A percentile compares a stretch with the other conserved stretches of the same genome.
Evolutionary conservation across 2,888 invertebrate genomes (phyloP).

Genomic region (Xiphydria camelus): DNA sequence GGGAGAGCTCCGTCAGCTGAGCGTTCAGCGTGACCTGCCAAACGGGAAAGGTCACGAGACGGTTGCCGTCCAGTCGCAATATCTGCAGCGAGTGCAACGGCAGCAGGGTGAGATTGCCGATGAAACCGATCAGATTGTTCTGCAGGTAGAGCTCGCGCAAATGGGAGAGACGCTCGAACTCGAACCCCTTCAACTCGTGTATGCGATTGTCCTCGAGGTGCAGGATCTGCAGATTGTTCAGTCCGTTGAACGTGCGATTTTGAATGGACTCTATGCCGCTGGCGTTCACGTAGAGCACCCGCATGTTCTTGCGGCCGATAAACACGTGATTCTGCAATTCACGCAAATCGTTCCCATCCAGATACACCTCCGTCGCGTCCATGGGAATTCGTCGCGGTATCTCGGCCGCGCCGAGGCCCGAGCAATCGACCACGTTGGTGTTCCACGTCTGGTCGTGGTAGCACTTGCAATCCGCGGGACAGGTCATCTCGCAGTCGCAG

Average conservation of each 20-base stretch:
- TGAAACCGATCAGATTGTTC: constrained; percentile 78
- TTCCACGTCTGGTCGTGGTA: constrained; percentile 94
- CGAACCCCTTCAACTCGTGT: constrained; percentile 77
- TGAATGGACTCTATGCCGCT: constrained; percentile 83
- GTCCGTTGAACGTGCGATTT: constrained; percentile 88
- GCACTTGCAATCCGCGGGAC: constrained; percentile 91
- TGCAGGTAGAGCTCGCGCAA: constrained; percentile 83
- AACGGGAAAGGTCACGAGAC: constrained; percentile 77
- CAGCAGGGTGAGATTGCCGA: constrained; percentile 79
- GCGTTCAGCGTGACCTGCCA: constrained; percentile 71
- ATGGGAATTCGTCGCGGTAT: constrained; percentile 88
- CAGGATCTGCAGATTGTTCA: constrained; percentile 75
- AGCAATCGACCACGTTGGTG: constrained; percentile 90
- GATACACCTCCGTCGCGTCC: constrained; percentile 90
- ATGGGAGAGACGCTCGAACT: constrained; percentile 80
- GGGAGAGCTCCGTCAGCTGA: constrained; percentile 73
- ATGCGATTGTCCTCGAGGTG: constrained; percentile 87
- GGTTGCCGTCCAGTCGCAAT: constrained; percentile 82
- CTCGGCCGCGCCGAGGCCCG: constrained; percentile 74
- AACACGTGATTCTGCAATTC: constrained; percentile 86
- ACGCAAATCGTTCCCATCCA: constrained; percentile 87
- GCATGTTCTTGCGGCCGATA: constrained; percentile 87
- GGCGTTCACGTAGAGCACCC: constrained; percentile 81
- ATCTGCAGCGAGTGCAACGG: constrained; percentile 78
- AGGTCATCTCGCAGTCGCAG: constrained; percentile 96